Conservation (phyloP, 2,888 invertebrate species). For the Myopa tessellatipennis region DNA sequence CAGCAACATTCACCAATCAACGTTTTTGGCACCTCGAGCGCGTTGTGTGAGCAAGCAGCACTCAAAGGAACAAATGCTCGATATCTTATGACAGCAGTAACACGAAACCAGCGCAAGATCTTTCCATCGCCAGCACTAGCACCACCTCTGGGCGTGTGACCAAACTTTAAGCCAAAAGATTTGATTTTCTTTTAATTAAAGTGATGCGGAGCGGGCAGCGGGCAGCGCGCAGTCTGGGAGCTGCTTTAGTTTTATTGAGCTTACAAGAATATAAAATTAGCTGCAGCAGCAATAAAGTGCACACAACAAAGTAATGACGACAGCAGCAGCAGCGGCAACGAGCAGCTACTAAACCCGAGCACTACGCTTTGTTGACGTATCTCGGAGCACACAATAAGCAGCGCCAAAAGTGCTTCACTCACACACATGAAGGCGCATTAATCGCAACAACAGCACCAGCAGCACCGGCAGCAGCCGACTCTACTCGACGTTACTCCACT, state of each 20-base stretch:
- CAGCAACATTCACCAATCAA: neutral
- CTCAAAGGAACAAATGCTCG: neutral
- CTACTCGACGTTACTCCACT: neutral
- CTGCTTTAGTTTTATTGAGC: constrained; percentile 20
- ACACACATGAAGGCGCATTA: neutral
- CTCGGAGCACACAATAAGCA: neutral
- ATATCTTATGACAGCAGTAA: too few relatives aligned
- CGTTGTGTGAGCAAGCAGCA: neutral
- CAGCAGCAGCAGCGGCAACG: neutral
- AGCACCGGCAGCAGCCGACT: neutral
- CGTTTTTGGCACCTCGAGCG: constrained; percentile 1
- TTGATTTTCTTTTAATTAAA: neutral
- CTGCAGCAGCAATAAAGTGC: constrained; percentile 27
- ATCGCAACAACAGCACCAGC: constrained; percentile 19
- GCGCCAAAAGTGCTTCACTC: neutral
- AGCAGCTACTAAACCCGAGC: constrained; percentile 24
- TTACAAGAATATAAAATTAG: constrained; percentile 27
- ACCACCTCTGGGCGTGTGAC: neutral
- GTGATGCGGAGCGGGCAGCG: neutral
- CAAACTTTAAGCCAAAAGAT: neutral
- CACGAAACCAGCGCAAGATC: too few relatives aligned
- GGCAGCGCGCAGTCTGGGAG: neutral
- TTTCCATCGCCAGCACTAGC: too few relatives aligned
- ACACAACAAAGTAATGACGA: constrained; percentile 12
- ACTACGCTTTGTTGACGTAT: neutral